A percentile compares a stretch with the other conserved stretches of the same genome.
Conservation (phyloP, 1,140 invertebrate species). For the Octopus sinensis region DNA sequence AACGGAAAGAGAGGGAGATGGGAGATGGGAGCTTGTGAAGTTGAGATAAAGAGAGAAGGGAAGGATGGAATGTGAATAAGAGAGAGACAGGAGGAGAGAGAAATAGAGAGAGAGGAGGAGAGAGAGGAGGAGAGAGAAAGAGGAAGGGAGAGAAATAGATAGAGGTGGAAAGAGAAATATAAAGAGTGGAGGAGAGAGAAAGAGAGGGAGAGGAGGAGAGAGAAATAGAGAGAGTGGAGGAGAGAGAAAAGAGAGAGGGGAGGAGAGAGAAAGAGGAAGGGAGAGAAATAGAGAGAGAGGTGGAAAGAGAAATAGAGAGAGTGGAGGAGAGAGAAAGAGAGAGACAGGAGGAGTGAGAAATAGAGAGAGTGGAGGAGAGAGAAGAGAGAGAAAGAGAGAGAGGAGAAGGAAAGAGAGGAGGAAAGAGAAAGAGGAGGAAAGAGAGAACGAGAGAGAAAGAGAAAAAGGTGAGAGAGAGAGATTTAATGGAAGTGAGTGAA, state of each 20-base stretch:
- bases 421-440: not conserved
- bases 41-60: not conserved
- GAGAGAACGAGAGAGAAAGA: not conserved
- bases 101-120: not conserved
- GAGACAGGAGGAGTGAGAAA: not conserved
- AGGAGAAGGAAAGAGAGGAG: not conserved
- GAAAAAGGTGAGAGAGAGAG: too few species aligned
- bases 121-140: not conserved
- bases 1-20: not conserved
- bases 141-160: not conserved
- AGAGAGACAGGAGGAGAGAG: not conserved
- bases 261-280: not conserved
- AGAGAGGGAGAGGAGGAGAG: not conserved
- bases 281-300: not conserved
- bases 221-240: not conserved
- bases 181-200: not conserved
- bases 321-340: not conserved
- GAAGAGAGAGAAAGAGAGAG: not conserved
- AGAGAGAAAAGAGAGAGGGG: not conserved
- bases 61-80: not conserved
- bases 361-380: not conserved
- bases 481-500: too few species aligned
- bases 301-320: not conserved
- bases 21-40: not conserved
- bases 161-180: not conserved